phyloP scores from a whole-genome alignment of 1,140 invertebrate genomes.

The Atta texana region DNA sequence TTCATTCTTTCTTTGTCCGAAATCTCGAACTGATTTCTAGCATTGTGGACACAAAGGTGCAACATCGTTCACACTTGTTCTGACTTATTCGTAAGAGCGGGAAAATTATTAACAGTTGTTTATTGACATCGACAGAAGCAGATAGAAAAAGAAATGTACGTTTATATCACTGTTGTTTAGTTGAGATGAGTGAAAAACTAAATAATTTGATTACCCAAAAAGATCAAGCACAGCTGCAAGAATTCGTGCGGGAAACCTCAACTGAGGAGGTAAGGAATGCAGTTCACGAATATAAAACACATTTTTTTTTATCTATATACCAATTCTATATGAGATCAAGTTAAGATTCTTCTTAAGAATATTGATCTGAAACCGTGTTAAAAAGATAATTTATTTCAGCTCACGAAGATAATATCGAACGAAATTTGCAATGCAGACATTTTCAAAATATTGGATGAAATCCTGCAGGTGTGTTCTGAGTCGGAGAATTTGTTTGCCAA shows the following conservation, averaged over 20 bases:
- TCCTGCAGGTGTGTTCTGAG: conserved; percentile 74
- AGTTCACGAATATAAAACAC: not conserved
- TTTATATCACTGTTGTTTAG: not conserved
- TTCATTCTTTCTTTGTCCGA: too few species aligned
- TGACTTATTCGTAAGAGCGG: not conserved
- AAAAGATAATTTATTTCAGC: conserved; percentile 70
- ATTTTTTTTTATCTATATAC: not conserved
- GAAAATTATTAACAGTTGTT: conserved; percentile 22
- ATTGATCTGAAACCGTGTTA: not conserved
- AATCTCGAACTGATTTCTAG: too few species aligned
- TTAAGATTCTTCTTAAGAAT: conserved; percentile 13
- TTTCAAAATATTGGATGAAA: conserved; percentile 71
- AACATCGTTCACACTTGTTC: too few species aligned
- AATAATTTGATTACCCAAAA: conserved; percentile 21
- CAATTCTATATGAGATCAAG: not conserved
- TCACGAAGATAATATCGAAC: conserved; percentile 71
- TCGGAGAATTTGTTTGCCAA: conserved; percentile 74
- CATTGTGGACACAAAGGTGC: too few species aligned
- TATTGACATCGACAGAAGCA: not conserved
- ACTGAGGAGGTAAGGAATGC: conserved; percentile 31
- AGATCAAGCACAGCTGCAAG: not conserved
- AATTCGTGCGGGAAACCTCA: conserved; percentile 16
- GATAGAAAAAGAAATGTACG: too few species aligned
- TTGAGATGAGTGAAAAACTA: conserved; percentile 32
- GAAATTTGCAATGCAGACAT: conserved; percentile 73